A percentile compares a stretch with the other conserved stretches of the same genome.
Evolutionary conservation across 2,797 vertebrate genomes (phyloP).

Genomic region (Chromobotia macracanthus): DNA sequence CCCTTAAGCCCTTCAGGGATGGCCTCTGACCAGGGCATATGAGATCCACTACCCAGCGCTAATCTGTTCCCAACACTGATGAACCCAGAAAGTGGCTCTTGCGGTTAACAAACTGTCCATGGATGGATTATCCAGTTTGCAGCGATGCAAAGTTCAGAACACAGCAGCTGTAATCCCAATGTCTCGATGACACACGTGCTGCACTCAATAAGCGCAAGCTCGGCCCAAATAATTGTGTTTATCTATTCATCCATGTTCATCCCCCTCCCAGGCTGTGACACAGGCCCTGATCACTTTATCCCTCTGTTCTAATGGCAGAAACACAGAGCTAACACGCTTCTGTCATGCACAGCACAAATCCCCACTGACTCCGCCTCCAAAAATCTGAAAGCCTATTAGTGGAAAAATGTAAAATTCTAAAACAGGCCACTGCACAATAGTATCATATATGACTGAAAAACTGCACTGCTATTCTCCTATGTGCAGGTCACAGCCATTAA

Average conservation of each 20-base stretch:
- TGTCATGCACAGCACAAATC: conserved; percentile 8
- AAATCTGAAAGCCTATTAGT: not conserved
- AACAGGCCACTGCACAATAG: not conserved
- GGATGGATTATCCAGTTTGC: conserved; percentile 74
- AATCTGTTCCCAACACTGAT: conserved; percentile 81
- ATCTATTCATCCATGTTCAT: conserved; percentile 54
- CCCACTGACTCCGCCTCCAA: conserved; percentile 17
- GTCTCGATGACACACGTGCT: conserved; percentile 62
- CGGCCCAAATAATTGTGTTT: conserved; percentile 56
- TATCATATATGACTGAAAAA: not conserved
- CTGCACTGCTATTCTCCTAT: not conserved
- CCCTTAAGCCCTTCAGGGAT: conserved; percentile 82
- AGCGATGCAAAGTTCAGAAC: conserved; percentile 70
- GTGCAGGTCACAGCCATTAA: conserved; percentile 65
- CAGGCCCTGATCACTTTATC: conserved; percentile 57
- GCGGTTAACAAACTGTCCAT: conserved; percentile 79
- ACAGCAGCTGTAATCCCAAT: conserved; percentile 62
- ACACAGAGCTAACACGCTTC: conserved; percentile 40
- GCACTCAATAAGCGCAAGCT: conserved; percentile 48
- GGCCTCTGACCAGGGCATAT: conserved; percentile 81
- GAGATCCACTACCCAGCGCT: conserved; percentile 79
- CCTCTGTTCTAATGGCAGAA: conserved; percentile 52
- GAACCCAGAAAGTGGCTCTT: conserved; percentile 80
- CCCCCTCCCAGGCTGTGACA: conserved; percentile 36
- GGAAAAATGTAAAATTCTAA: not conserved